Evolutionary conservation across 2,113 vertebrate species (phyloP).

Genomic region (Gulo gulo): DNA sequence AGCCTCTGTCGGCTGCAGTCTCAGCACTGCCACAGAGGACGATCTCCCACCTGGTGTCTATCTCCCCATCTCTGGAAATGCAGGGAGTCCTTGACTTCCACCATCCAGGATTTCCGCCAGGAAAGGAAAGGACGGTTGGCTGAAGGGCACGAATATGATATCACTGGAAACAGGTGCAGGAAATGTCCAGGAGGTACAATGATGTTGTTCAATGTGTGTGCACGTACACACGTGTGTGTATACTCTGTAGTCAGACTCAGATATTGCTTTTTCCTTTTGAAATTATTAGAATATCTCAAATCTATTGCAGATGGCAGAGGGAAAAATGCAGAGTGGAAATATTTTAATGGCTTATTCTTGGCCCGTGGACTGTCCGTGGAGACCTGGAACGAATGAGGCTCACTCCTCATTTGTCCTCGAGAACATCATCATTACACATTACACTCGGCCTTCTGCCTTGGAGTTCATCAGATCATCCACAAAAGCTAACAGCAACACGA

Average conservation of each 20-base stretch:
- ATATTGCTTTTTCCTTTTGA: slow-evolving; percentile 34
- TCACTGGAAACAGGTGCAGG: not conserved
- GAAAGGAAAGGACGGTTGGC: not conserved
- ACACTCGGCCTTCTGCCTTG: not conserved
- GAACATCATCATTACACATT: not conserved
- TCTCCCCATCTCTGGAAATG: not conserved
- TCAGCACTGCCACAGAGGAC: not conserved
- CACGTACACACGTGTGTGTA: too few species aligned
- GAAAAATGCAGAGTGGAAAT: slow-evolving; percentile 40
- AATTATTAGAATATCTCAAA: slow-evolving; percentile 45
- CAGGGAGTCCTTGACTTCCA: not conserved
- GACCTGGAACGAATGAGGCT: not conserved
- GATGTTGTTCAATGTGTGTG: not conserved
- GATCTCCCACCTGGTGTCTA: not conserved
- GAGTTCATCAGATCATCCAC: not conserved
- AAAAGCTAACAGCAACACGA: not conserved
- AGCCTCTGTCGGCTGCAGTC: not conserved
- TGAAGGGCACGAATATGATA: not conserved
- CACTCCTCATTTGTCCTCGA: not conserved
- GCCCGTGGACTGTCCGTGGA: not conserved
- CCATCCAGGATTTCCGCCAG: not conserved
- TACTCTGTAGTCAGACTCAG: not conserved
- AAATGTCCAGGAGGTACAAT: not conserved
- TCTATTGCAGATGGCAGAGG: slow-evolving; percentile 42
- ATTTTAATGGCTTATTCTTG: slow-evolving; percentile 49